Percentiles rank a stretch among this genome's conserved stretches.
phyloP scores from a whole-genome alignment of 2,797 vertebrate species.

The Odontamblyopus rebecca region DNA sequence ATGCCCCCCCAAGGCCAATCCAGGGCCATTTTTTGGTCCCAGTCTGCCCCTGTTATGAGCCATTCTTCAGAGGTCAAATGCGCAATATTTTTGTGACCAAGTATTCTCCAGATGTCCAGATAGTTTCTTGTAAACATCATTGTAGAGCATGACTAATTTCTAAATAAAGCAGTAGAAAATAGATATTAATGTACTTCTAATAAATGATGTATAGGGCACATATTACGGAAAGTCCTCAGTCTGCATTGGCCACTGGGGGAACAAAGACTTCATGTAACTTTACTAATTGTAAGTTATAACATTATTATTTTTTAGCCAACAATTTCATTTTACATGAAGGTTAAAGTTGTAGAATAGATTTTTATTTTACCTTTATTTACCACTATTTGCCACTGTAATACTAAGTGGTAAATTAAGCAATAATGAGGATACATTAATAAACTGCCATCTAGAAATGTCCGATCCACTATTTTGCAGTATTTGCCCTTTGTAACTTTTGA shows the following conservation, averaged over 20 bases:
- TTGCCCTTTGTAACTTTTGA: slow-evolving; percentile 20
- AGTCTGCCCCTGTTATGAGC: background rate
- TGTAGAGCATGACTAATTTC: slow-evolving; percentile 23
- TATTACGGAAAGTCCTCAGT: background rate
- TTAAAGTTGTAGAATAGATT: no score
- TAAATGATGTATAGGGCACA: slow-evolving; percentile 16
- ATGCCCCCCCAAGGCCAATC: no score
- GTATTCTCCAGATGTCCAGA: background rate
- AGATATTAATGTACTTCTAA: slow-evolving; percentile 15
- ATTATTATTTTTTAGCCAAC: no score
- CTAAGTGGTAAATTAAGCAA: background rate
- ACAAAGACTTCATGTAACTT: no score
- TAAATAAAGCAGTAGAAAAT: background rate
- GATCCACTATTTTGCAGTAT: slow-evolving; percentile 27
- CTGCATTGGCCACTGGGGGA: background rate
- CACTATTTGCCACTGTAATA: background rate
- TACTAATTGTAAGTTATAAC: no score
- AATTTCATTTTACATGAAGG: no score
- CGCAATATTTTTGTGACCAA: background rate
- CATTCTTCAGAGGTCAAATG: background rate
- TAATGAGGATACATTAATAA: background rate
- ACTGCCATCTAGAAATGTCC: background rate
- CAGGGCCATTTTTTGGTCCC: no score
- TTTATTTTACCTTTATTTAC: no score
- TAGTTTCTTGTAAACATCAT: slow-evolving; percentile 23